Evolutionary conservation across 2,797 vertebrate species (phyloP), one percentile per base, ranked within the genome.

Genomic region (Anolis apletophallus): DNA sequence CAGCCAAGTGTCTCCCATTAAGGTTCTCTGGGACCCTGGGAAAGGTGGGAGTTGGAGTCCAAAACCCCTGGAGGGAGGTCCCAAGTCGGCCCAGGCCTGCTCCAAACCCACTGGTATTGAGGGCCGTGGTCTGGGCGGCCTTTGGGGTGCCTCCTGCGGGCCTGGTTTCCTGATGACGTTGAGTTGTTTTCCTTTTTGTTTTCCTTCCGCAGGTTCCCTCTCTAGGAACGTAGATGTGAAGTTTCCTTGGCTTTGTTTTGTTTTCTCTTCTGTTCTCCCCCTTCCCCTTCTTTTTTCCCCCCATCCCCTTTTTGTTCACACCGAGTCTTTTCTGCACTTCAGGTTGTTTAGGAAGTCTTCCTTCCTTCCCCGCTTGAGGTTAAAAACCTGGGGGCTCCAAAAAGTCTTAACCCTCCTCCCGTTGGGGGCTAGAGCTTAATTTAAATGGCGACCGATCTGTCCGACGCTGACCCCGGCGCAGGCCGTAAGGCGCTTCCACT

Each of bases 391-490:
- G 95, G 95, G 96, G 94, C 95, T 96, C 95, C 95, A 94, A 95
- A 94, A 95, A 95, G 95, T 94, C 92, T 96, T 95, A 88, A 72
- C 94, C 94, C 94, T 94, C 94, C 94, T 94, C 94, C 93, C 93
- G 14, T 95, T 94, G 95, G 94, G 69, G 94, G 94, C 96, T 96
- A 96, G 94, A 93, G 94, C 96, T 96, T 94, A 94, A 94, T 96
- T 96, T 96, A 96, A 96, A 97, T 97, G 96, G 95, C 95, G 91
- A 95, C 96, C 95, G 96, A 96, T 95, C 93, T 95, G 93, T 95
- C 96, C 94, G 96, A 96, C 96, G 95, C 96, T 94, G 96, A 97
- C 94, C 95, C 96, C 93, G 46, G 46, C 46, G 90, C 96, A 94
- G 95, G 96, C 96, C 95, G 95, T 97, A 96, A 97, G 95, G 91